These are phyloP conservation scores for Turnix velox DNA, from an alignment of 2,113 vertebrate species.

Conservation along the genomic window DNA sequence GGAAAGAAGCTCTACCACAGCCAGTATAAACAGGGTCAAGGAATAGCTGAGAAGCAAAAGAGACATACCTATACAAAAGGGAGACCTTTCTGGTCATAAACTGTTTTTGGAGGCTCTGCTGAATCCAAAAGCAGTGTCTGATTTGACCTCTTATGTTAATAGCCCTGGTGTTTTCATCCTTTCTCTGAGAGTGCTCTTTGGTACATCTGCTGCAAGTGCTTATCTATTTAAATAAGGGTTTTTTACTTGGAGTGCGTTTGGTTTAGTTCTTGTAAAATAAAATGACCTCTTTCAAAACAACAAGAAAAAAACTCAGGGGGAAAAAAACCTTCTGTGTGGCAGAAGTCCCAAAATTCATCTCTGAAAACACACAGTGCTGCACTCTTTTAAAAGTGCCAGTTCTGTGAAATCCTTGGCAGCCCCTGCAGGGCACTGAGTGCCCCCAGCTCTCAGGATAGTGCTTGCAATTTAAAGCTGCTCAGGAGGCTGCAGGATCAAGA, in stretches of 20 bases:
- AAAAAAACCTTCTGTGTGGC: slow-evolving; percentile 38
- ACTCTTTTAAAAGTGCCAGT: slow-evolving; percentile 3
- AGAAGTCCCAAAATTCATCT: slow-evolving; percentile 43
- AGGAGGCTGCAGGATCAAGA: background rate
- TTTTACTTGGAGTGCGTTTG: slow-evolving; percentile 22
- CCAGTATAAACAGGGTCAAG: background rate
- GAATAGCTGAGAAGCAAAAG: background rate
- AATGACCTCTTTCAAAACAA: slow-evolving; percentile 11
- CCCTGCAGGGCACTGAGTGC: background rate
- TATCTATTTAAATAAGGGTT: slow-evolving; percentile 13
- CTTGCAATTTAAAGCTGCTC: slow-evolving; percentile 20
- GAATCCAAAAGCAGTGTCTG: background rate
- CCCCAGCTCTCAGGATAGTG: slow-evolving; percentile 29
- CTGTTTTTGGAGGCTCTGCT: background rate
- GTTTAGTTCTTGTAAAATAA: background rate
- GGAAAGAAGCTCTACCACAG: background rate
- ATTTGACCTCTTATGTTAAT: slow-evolving; percentile 15
- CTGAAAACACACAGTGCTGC: slow-evolving; percentile 29
- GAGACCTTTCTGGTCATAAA: background rate
- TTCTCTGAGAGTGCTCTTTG: slow-evolving; percentile 6
- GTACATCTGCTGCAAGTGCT: slow-evolving; percentile 22
- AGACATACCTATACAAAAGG: background rate
- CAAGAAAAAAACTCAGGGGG: background rate
- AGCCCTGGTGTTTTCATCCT: background rate
- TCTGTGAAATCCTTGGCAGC: slow-evolving; percentile 37